Evolutionary conservation across 2,797 vertebrate genomes (phyloP).

Genomic region (Sebastes taczanowskii): DNA sequence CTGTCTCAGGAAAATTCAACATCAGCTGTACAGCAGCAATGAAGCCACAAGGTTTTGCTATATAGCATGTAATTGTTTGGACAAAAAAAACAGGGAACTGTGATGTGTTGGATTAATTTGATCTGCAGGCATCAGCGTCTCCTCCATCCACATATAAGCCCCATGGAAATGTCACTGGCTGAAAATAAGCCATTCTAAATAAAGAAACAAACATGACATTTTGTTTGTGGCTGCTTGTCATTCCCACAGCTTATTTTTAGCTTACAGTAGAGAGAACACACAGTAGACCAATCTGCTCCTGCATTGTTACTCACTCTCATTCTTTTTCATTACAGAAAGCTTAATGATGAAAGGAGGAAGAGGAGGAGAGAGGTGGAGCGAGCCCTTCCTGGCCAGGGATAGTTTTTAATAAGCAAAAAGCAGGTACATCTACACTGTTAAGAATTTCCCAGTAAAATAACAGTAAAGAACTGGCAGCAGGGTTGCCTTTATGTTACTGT

Average conservation of each 20-base stretch:
- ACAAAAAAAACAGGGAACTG: neutral
- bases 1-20: neutral
- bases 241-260: conserved; percentile 21
- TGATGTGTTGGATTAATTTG: conserved; percentile 35
- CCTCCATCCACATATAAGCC: neutral
- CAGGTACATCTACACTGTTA: conserved; percentile 41
- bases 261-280: neutral
- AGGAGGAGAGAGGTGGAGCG: conserved; percentile 45
- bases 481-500: no score
- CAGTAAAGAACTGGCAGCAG: no score
- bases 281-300: neutral
- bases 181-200: conserved; percentile 53
- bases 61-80: neutral
- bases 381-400: conserved; percentile 27
- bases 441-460: no score
- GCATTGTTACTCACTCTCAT: conserved; percentile 14
- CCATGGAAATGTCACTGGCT: conserved; percentile 37
- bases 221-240: conserved; percentile 43
- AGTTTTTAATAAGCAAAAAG: conserved; percentile 39
- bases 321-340: conserved; percentile 36
- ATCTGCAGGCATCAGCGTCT: conserved; percentile 27
- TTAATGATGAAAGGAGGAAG: conserved; percentile 57
- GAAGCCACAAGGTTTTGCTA: no score
- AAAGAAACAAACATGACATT: conserved; percentile 43
- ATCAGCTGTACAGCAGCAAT: neutral